A percentile compares a stretch with the other conserved stretches of the same genome.
phyloP scores from a whole-genome alignment of 2,797 vertebrate genomes.

The Pyrocephalus nanus region DNA sequence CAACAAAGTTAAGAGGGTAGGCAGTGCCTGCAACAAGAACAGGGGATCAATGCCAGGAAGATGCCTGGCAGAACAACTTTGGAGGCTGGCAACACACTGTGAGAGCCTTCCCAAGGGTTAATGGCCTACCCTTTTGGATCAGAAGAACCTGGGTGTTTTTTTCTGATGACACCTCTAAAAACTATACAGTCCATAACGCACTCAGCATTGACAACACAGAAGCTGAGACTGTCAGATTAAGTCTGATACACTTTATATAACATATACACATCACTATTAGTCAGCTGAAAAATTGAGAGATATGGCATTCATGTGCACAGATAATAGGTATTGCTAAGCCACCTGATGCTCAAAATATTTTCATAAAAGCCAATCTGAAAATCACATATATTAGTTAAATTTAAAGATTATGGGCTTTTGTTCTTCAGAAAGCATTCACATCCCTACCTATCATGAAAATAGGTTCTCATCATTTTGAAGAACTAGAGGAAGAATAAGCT shows the following conservation, averaged over 20 bases:
- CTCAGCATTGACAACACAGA: background rate
- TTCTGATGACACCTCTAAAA: background rate
- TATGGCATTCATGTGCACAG: background rate
- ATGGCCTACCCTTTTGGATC: background rate
- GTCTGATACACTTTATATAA: background rate
- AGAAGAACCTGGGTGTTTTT: background rate
- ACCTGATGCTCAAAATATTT: constrained; percentile 49
- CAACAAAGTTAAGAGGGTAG: background rate
- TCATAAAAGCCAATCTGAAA: constrained; percentile 13
- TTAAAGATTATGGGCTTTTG: constrained; percentile 19
- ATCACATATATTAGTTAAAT: constrained; percentile 10
- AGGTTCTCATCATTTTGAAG: constrained; percentile 42
- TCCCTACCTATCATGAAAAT: constrained; percentile 28
- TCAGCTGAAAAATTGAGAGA: background rate
- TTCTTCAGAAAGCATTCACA: background rate
- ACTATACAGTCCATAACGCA: background rate
- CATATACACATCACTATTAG: background rate
- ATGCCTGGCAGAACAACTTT: background rate
- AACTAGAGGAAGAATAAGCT: constrained; percentile 47
- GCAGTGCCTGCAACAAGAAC: background rate
- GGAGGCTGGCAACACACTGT: background rate
- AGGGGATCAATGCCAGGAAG: background rate
- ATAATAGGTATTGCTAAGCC: background rate
- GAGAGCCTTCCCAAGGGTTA: background rate
- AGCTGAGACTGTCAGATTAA: background rate